Evolutionary conservation across 2,797 vertebrate species (phyloP), one percentile per base, ranked within the genome.

Genomic region (Ispidina picta): DNA sequence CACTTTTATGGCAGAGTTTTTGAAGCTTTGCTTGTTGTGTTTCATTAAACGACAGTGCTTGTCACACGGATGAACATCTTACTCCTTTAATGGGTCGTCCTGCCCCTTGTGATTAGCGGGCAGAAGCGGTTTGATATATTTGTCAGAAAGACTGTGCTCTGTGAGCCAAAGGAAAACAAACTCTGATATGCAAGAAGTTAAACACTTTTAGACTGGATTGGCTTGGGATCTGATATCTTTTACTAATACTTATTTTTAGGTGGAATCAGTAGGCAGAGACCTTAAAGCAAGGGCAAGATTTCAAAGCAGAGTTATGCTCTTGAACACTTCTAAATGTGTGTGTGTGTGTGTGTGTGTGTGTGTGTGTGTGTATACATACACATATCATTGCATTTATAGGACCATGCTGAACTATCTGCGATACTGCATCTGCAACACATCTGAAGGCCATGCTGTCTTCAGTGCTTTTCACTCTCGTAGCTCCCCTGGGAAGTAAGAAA

Each of bases 91-190:
- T 49, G 89, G 89, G 46, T 70, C 2, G 7, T n/a, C 65, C 79
- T 94, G 79, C 75, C 93, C 92, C 93, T 90, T 80, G 92, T 89
- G 93, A 92, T 90, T 93, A 89, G 87, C 81, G 88, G 69, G 31
- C 9, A 21, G 92, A 94, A 93, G 62, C 2, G 2, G 87, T 92
- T 90, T 96, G 89, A 92, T 93, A 33, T 63, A 59, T 93, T 90
- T 92, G 69, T 95, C 82, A 92, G 33, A 94, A 87, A 80, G 70
- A 16, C 35, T 87, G 55, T 92, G 79, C 73, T 95, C 49, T 87
- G 62, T 89, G 72, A 95, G 78, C 65, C 89, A 93, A 94, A 95
- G 89, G 49, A 75, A 68, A 90, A 81, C 0, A 2, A 51, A 21
- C 46, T 94, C 63, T 90, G 82, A 90, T 89, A 90, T 49, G 54